These are phyloP conservation scores for Spizella passerina DNA, from an alignment of 2,797 vertebrate genomes.

Conservation along the genomic window DNA sequence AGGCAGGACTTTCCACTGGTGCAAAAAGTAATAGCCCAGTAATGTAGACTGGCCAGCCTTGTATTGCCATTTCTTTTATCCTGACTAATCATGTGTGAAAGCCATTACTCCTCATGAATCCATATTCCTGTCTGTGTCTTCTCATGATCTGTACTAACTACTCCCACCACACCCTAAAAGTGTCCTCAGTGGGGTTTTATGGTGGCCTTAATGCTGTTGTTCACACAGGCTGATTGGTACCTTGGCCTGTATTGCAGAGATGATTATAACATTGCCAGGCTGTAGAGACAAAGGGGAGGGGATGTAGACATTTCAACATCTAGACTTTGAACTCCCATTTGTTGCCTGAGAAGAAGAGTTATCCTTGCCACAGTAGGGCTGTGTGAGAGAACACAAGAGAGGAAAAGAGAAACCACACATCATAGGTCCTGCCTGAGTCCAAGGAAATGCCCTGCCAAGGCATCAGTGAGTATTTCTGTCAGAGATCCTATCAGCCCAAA, in stretches of 20 bases:
- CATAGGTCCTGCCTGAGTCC: neutral
- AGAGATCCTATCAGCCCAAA: neutral
- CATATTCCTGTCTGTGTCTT: neutral
- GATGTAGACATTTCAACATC: neutral
- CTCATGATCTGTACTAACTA: neutral
- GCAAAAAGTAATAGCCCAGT: neutral
- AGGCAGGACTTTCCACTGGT: neutral
- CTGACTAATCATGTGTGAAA: neutral
- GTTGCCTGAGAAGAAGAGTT: neutral
- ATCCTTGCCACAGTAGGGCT: neutral
- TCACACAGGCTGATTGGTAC: neutral
- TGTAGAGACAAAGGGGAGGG: neutral
- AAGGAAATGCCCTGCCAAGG: neutral
- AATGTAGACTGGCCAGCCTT: neutral
- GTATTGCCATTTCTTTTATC: neutral
- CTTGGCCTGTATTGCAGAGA: neutral
- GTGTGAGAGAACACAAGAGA: rapidly evolving
- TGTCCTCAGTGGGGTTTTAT: neutral
- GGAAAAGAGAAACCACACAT: neutral
- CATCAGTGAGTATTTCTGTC: neutral
- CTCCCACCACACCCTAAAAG: neutral
- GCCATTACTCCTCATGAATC: neutral
- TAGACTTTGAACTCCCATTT: neutral
- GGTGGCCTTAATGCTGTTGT: neutral
- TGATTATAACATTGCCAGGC: neutral